These are phyloP conservation scores for Doris montereyensis DNA, from an alignment of 2,888 invertebrate genomes.

Conservation along the genomic window DNA sequence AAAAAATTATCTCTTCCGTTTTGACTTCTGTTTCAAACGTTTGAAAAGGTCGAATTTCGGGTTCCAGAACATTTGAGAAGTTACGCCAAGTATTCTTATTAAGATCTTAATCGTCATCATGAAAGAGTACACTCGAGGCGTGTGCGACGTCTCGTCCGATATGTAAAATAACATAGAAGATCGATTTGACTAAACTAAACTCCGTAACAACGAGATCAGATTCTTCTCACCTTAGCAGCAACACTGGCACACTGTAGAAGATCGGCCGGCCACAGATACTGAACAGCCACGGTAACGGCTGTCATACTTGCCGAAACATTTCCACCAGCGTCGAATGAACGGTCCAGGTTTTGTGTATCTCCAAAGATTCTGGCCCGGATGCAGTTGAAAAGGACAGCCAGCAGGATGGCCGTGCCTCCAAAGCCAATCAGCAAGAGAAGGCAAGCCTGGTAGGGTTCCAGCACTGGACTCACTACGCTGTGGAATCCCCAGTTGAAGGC, in stretches of 20 bases:
- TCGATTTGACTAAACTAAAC: not conserved
- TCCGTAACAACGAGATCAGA: not conserved
- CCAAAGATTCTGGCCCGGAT: constrained; percentile 53
- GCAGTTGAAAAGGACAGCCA: constrained; percentile 53
- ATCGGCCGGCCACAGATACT: constrained; percentile 61
- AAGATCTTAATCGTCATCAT: no score
- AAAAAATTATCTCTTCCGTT: no score
- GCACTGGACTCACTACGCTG: constrained; percentile 39
- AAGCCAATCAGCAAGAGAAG: constrained; percentile 55
- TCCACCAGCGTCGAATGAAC: constrained; percentile 60
- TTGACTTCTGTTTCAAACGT: no score
- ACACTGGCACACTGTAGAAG: constrained; percentile 58
- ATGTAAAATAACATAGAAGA: no score
- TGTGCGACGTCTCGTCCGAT: no score
- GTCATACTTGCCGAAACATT: constrained; percentile 57
- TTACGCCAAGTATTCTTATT: no score
- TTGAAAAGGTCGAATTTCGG: no score
- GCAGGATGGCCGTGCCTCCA: constrained; percentile 53
- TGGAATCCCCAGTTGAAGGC: not conserved
- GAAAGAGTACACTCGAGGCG: no score
- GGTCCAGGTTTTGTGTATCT: constrained; percentile 56
- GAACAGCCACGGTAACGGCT: constrained; percentile 59
- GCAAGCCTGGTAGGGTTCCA: constrained; percentile 54
- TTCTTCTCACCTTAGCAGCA: constrained; percentile 51
- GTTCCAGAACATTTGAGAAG: no score